These are phyloP conservation scores for Carettochelys insculpta DNA, from an alignment of 2,113 vertebrate species.

Conservation along the genomic window DNA sequence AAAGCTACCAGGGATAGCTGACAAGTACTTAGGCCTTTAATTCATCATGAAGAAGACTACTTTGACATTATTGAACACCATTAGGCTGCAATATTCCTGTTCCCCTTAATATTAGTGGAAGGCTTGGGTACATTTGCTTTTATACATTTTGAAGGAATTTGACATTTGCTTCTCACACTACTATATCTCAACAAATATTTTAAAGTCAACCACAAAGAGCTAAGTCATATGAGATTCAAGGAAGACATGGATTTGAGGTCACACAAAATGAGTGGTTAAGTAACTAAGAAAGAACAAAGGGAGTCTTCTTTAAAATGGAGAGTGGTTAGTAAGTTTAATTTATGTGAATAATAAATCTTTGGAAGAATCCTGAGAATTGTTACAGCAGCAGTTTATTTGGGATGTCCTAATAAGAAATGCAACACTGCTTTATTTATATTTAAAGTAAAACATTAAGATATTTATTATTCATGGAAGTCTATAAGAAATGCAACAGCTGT, in stretches of 20 bases:
- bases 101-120: neutral
- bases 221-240: conserved; percentile 2
- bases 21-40: neutral
- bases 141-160: conserved; percentile 33
- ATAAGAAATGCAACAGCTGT: neutral
- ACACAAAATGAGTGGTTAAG: neutral
- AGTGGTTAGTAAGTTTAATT: conserved; percentile 6
- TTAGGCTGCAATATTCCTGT: neutral
- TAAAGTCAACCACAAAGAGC: neutral
- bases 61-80: conserved; percentile 4
- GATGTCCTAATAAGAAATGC: neutral
- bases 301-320: neutral
- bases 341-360: neutral
- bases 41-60: neutral
- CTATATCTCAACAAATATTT: conserved; percentile 41
- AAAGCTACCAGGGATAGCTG: neutral
- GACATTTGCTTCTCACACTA: conserved; percentile 11
- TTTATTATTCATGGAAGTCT: neutral
- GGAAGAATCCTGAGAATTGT: neutral
- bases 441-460: neutral
- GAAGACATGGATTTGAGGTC: neutral
- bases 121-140: neutral
- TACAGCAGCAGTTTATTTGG: neutral
- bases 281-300: neutral
- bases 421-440: neutral